Evolutionary conservation across 1,140 invertebrate genomes (phyloP).

Genomic region (Phortica variegata): DNA sequence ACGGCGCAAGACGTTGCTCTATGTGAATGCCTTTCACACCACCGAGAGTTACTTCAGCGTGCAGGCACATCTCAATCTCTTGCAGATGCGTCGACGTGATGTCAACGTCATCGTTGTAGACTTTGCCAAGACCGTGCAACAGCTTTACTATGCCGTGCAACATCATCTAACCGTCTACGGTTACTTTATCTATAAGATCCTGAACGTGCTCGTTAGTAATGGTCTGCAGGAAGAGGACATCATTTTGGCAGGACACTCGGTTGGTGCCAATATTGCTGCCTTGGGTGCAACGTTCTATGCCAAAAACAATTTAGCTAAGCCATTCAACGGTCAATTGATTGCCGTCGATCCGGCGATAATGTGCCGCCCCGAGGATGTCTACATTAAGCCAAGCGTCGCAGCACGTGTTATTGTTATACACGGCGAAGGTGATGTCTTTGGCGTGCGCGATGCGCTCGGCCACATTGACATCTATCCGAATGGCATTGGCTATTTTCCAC

Average conservation of each 20-base stretch:
- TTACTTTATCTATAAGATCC: constrained; percentile 39
- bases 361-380: constrained; percentile 39
- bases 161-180: constrained; percentile 43
- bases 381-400: constrained; percentile 31
- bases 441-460: constrained; percentile 37
- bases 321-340: constrained; percentile 31
- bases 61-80: constrained; percentile 38
- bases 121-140: constrained; percentile 41
- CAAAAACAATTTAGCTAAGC: constrained; percentile 21
- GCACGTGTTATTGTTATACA: constrained; percentile 38
- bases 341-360: constrained; percentile 51
- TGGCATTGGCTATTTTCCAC: constrained; percentile 46
- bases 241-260: constrained; percentile 46
- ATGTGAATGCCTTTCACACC: constrained; percentile 47
- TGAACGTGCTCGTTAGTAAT: constrained; percentile 22
- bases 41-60: constrained; percentile 45
- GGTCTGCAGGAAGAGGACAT: constrained; percentile 33
- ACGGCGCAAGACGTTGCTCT: constrained; percentile 39
- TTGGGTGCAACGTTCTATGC: constrained; percentile 35
- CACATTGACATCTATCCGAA: constrained; percentile 51
- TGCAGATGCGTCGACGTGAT: constrained; percentile 37
- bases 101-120: constrained; percentile 45
- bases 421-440: constrained; percentile 44
- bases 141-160: constrained; percentile 43
- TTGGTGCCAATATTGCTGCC: constrained; percentile 47